A percentile compares a stretch with the other conserved stretches of the same genome.
phyloP scores from a whole-genome alignment of 1,140 invertebrate genomes.

The Calephelis nemesis region DNA sequence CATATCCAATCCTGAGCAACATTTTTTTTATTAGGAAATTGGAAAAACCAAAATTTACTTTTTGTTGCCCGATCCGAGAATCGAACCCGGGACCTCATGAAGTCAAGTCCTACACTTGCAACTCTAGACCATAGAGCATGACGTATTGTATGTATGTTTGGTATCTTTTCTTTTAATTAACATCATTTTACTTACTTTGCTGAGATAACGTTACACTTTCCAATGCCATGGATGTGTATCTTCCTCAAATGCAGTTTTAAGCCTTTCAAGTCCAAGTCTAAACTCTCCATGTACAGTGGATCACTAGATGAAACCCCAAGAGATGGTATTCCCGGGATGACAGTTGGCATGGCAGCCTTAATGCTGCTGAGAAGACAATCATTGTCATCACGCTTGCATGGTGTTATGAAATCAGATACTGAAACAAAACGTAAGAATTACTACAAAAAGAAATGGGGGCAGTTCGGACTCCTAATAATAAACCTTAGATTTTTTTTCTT shows the following conservation, averaged over 20 bases:
- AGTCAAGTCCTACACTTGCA: no score
- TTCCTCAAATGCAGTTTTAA: conserved; percentile 45
- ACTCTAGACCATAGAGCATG: no score
- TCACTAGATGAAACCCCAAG: conserved; percentile 36
- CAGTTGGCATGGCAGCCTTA: conserved; percentile 30
- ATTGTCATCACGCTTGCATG: conserved; percentile 42
- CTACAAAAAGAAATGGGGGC: no score
- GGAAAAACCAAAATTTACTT: no score
- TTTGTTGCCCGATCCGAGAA: no score
- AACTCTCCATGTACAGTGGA: conserved; percentile 34
- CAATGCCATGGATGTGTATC: conserved; percentile 33
- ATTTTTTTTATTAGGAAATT: no score
- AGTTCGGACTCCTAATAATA: no score
- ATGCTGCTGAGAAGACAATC: conserved; percentile 40
- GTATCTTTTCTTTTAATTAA: not conserved
- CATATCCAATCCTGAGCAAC: no score
- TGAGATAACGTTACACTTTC: conserved; percentile 32
- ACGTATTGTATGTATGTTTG: not conserved
- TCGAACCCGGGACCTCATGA: no score
- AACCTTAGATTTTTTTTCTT: no score
- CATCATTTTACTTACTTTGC: conserved; percentile 34
- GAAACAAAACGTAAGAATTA: no score
- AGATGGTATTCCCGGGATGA: conserved; percentile 42
- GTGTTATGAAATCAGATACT: conserved; percentile 36
- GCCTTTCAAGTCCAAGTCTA: conserved; percentile 30